Conservation (phyloP, 2,797 vertebrate genomes). For the Paramormyrops hopkinsi region DNA sequence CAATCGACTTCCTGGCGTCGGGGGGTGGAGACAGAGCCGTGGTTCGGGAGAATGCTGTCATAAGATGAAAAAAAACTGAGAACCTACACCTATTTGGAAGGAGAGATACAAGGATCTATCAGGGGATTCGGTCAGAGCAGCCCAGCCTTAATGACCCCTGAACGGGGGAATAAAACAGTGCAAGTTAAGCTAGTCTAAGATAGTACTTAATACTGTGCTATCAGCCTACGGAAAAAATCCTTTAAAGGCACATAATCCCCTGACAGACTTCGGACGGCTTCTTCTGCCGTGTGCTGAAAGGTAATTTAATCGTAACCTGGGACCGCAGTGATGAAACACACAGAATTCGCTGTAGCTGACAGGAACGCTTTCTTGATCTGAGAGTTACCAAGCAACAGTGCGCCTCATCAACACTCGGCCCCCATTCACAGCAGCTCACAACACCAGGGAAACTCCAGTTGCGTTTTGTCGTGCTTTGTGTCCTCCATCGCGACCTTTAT, state of each 20-base stretch:
- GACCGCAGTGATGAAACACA: constrained; percentile 16
- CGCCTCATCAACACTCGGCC: neutral
- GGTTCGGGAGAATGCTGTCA: neutral
- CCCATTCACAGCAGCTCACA: constrained; percentile 48
- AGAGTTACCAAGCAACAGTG: constrained; percentile 7
- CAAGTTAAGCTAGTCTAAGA: neutral
- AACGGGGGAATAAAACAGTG: neutral
- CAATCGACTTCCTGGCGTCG: neutral
- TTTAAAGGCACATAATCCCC: neutral
- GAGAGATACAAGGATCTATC: neutral
- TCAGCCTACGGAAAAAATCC: neutral
- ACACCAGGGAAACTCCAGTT: constrained; percentile 25
- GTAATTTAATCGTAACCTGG: constrained; percentile 14
- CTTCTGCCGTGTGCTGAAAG: neutral
- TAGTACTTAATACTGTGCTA: neutral
- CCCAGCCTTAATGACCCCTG: neutral
- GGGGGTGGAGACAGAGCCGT: neutral
- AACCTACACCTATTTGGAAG: neutral
- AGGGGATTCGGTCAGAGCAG: neutral
- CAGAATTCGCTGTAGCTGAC: neutral
- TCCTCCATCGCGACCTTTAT: constrained; percentile 62
- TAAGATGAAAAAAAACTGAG: neutral
- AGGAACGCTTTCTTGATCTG: neutral
- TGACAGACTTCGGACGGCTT: neutral
- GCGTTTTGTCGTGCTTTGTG: constrained; percentile 55